These are phyloP conservation scores for Brachyalestes nurse DNA, from an alignment of 2,797 vertebrate species.

Conservation along the genomic window DNA sequence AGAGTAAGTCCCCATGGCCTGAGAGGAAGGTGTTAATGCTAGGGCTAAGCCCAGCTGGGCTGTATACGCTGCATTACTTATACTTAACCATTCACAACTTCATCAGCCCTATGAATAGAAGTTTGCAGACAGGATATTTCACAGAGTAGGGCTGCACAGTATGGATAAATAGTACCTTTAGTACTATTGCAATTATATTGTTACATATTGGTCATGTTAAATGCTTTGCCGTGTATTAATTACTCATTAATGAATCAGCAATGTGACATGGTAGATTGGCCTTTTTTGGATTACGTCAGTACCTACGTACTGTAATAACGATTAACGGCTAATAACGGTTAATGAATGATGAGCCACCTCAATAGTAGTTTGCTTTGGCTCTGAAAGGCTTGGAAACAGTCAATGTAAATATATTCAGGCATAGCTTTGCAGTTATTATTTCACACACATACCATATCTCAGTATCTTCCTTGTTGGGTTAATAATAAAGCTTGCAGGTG, in stretches of 20 bases:
- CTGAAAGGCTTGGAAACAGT: background rate
- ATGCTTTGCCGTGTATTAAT: background rate
- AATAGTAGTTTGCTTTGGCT: background rate
- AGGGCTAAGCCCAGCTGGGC: slow-evolving; percentile 24
- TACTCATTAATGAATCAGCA: background rate
- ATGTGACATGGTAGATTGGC: too few relatives aligned
- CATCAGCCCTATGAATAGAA: background rate
- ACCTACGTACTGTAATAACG: too few relatives aligned
- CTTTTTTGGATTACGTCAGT: background rate
- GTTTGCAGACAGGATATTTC: background rate
- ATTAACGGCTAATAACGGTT: background rate
- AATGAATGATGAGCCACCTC: too few relatives aligned
- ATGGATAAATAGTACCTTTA: background rate
- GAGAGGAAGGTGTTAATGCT: slow-evolving; percentile 33
- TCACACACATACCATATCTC: background rate
- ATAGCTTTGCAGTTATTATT: background rate
- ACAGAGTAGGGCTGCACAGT: background rate
- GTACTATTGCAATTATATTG: background rate
- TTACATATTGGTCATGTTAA: background rate
- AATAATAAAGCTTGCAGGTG: background rate
- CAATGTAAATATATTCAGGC: background rate
- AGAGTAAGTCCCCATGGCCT: slow-evolving; percentile 1
- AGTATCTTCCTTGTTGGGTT: background rate
- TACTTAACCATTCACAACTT: background rate
- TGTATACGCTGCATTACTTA: background rate